Evolutionary conservation across 2,113 vertebrate genomes (phyloP).

Genomic region (Entomyzon cyanotis): DNA sequence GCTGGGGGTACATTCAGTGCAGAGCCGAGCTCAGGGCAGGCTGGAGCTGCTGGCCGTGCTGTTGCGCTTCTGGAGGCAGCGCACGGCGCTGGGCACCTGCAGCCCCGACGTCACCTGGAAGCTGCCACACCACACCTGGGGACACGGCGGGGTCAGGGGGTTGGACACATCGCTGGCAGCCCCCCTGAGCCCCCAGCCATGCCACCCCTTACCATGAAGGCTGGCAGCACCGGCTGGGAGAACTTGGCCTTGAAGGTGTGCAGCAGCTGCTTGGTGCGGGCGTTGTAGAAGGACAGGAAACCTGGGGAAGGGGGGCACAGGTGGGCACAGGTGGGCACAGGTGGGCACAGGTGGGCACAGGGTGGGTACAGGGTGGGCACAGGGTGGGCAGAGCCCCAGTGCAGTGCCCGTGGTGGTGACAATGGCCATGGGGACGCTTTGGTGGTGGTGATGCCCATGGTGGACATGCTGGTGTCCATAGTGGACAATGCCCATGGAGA

Average conservation of each 20-base stretch:
- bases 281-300: slow-evolving; percentile 91
- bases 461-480: too few relatives aligned
- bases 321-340: not conserved
- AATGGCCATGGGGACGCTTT: fast-evolving
- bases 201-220: slow-evolving; percentile 82
- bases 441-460: too few relatives aligned
- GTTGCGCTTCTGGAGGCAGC: slow-evolving; percentile 88
- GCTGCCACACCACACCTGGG: slow-evolving; percentile 93
- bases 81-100: slow-evolving; percentile 89
- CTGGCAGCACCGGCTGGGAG: slow-evolving; percentile 88
- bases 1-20: slow-evolving; percentile 19
- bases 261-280: slow-evolving; percentile 87
- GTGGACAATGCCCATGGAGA: fast-evolving
- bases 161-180: fast-evolving
- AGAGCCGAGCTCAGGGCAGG: slow-evolving; percentile 74
- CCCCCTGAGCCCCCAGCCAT: not conserved
- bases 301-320: slow-evolving; percentile 67
- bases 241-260: slow-evolving; percentile 93
- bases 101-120: slow-evolving; percentile 89
- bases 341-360: not conserved
- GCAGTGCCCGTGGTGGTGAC: not conserved
- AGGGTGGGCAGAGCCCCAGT: not conserved
- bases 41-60: slow-evolving; percentile 95
- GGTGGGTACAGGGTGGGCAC: too few relatives aligned
- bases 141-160: not conserved